Percentiles rank a stretch among this genome's conserved stretches.
phyloP scores from a whole-genome alignment of 2,113 vertebrate species.

The Pleuronectes platessa region DNA sequence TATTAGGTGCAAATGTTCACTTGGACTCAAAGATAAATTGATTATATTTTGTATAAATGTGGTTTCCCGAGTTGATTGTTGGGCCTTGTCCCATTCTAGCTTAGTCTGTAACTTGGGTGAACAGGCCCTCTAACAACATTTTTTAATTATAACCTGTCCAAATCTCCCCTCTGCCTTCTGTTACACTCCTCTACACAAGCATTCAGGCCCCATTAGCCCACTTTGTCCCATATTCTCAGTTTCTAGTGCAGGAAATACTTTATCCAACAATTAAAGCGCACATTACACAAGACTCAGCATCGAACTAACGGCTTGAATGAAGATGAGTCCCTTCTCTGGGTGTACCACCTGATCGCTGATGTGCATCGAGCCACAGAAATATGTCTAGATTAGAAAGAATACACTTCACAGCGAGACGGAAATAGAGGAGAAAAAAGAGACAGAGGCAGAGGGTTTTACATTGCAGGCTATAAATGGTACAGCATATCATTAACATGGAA shows the following conservation, averaged over 20 bases:
- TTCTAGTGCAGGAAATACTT: not conserved
- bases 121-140: no score
- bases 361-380: slow-evolving; percentile 24
- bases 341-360: not conserved
- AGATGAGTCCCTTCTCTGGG: slow-evolving; percentile 8
- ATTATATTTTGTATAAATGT: no score
- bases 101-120: no score
- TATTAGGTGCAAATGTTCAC: no score
- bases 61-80: no score
- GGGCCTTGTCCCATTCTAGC: no score
- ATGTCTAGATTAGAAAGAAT: slow-evolving; percentile 47
- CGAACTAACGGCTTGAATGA: not conserved
- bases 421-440: slow-evolving; percentile 22
- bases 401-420: slow-evolving; percentile 7
- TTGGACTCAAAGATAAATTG: no score
- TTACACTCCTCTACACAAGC: no score
- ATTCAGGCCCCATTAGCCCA: no score
- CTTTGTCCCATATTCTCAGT: no score
- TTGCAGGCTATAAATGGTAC: slow-evolving; percentile 45
- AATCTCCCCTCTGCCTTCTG: no score
- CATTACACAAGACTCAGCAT: not conserved
- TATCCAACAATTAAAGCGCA: not conserved
- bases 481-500: slow-evolving; percentile 44
- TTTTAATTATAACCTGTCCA: no score
- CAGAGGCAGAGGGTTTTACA: slow-evolving; percentile 3